A percentile compares a stretch with the other conserved stretches of the same genome.
phyloP scores from a whole-genome alignment of 2,797 vertebrate species.

The Pseudotriccus pelzelni region DNA sequence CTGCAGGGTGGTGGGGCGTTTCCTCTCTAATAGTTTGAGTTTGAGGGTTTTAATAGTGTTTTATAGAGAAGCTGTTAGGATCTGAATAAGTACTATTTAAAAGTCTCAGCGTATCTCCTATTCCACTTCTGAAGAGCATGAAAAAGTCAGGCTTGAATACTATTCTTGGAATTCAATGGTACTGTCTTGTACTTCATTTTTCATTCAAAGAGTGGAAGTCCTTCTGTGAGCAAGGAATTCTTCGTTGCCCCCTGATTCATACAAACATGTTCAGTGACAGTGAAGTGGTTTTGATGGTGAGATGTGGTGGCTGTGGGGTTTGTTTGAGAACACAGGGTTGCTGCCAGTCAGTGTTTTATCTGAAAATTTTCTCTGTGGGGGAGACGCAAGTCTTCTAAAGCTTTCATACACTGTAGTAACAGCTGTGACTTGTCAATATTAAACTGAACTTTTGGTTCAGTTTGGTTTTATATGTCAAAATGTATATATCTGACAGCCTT shows the following conservation, averaged over 20 bases:
- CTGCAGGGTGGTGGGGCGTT: background rate
- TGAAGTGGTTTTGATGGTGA: background rate
- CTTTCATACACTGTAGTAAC: background rate
- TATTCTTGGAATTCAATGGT: background rate
- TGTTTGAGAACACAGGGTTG: background rate
- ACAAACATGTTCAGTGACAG: fast-evolving
- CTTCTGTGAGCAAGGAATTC: background rate
- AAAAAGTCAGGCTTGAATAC: background rate
- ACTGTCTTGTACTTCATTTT: background rate
- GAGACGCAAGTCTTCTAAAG: background rate
- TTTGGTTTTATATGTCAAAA: background rate
- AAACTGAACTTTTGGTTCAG: background rate
- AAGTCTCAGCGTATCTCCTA: background rate
- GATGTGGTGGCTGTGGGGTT: fast-evolving
- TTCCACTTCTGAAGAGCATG: background rate
- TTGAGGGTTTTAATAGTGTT: background rate
- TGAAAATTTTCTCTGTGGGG: background rate
- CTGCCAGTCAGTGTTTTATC: background rate
- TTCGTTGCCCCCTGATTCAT: background rate
- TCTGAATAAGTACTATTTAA: background rate
- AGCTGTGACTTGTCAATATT: background rate
- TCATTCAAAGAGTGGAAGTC: background rate
- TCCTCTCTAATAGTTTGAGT: background rate
- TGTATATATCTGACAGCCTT: background rate
- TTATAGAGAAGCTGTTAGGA: background rate